These are phyloP conservation scores for Glareola pratincola DNA, from an alignment of 2,113 vertebrate genomes.

Conservation along the genomic window DNA sequence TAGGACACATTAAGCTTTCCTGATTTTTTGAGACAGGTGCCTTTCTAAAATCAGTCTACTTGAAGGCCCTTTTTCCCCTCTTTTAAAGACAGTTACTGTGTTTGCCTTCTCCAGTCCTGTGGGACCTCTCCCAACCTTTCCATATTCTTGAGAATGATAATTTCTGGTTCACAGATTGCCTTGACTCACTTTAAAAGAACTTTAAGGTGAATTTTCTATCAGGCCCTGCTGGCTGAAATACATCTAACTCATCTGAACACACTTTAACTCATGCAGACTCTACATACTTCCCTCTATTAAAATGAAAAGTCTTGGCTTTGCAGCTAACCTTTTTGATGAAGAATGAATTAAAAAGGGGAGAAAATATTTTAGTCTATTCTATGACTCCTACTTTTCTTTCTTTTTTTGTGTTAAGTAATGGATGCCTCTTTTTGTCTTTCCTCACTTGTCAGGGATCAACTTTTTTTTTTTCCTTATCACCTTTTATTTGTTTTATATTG, in stretches of 20 bases:
- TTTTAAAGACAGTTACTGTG: neutral
- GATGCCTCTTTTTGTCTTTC: neutral
- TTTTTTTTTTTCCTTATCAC: neutral
- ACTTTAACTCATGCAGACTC: neutral
- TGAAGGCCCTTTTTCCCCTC: neutral
- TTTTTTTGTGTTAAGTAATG: neutral
- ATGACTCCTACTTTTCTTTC: neutral
- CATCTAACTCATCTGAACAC: neutral
- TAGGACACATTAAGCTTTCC: neutral
- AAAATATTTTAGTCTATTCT: neutral
- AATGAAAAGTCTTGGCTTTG: neutral
- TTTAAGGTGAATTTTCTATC: slow-evolving; percentile 7
- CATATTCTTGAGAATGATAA: neutral
- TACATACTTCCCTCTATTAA: neutral
- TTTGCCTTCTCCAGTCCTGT: neutral
- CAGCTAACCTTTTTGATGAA: neutral
- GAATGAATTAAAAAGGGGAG: neutral
- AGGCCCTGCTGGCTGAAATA: neutral
- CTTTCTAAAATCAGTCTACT: neutral
- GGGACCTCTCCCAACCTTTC: neutral
- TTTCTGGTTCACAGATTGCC: neutral
- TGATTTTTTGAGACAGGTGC: neutral
- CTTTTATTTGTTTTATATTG: neutral
- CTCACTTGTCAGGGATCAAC: neutral
- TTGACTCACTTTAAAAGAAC: neutral